phyloP scores from a whole-genome alignment of 2,888 invertebrate genomes.

The Dastarcus helophoroides region DNA sequence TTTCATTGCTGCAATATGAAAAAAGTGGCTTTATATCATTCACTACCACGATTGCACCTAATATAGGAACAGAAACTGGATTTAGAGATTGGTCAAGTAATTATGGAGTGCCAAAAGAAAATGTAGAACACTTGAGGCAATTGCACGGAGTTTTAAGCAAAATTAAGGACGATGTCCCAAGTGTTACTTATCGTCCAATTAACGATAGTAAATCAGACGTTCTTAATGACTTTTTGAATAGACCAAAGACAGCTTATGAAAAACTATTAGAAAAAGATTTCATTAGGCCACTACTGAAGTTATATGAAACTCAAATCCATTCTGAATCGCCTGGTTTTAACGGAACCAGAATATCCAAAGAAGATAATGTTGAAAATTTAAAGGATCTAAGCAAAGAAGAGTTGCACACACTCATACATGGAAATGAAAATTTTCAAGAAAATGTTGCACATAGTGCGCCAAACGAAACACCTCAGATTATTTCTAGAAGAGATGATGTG shows the following conservation, averaged over 20 bases:
- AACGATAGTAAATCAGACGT: too few species aligned
- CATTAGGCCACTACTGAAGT: constrained; percentile 29
- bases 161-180: constrained; percentile 18
- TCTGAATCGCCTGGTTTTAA: constrained; percentile 18
- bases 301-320: constrained; percentile 27
- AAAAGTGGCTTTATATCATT: neutral
- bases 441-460: constrained; percentile 11
- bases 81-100: constrained; percentile 1
- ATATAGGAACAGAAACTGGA: constrained; percentile 6
- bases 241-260: constrained; percentile 29
- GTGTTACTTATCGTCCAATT: too few species aligned
- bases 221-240: constrained; percentile 24
- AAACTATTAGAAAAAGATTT: constrained; percentile 31
- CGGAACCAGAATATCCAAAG: constrained; percentile 26
- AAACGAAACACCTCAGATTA: constrained; percentile 4
- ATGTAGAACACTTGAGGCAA: constrained; percentile 19
- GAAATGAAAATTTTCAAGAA: constrained; percentile 22
- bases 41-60: constrained; percentile 5
- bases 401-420: constrained; percentile 23
- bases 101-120: constrained; percentile 15
- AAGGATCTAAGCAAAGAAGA: constrained; percentile 25
- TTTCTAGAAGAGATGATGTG: constrained; percentile 20
- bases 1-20: constrained; percentile 17
- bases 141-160: constrained; percentile 24
- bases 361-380: constrained; percentile 25